Percentiles rank a stretch among this genome's conserved stretches.
phyloP scores from a whole-genome alignment of 1,140 invertebrate genomes.

The Drosophila santomea region DNA sequence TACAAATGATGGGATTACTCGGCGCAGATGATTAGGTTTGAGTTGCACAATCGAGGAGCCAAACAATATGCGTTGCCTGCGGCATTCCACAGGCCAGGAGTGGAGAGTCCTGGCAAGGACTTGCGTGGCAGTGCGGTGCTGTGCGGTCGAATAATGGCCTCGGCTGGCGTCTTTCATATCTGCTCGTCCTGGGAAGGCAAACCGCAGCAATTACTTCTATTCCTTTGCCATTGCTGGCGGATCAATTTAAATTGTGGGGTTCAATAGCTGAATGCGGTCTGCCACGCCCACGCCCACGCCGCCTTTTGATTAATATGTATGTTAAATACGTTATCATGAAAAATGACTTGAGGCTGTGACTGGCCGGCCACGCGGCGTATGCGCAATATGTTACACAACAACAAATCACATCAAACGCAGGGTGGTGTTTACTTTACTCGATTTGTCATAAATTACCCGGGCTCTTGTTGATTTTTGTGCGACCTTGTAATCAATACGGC shows the following conservation, averaged over 20 bases:
- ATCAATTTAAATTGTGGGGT: constrained; percentile 74
- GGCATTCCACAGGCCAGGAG: constrained; percentile 17
- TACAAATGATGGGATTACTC: constrained; percentile 71
- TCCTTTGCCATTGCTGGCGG: constrained; percentile 64
- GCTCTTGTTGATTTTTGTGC: constrained; percentile 64
- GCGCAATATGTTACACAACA: constrained; percentile 55
- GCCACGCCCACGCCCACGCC: constrained; percentile 1
- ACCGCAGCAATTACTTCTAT: constrained; percentile 76
- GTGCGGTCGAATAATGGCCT: constrained; percentile 66
- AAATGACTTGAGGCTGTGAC: constrained; percentile 55
- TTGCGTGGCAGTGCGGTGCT: constrained; percentile 26
- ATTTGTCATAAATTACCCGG: constrained; percentile 63
- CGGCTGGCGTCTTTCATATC: constrained; percentile 1
- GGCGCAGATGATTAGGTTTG: constrained; percentile 63
- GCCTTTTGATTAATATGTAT: constrained; percentile 74
- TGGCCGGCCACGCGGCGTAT: constrained; percentile 50
- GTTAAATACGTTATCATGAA: constrained; percentile 70
- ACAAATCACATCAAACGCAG: constrained; percentile 59
- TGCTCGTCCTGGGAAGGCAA: constrained; percentile 33
- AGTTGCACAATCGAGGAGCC: constrained; percentile 39
- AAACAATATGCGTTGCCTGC: constrained; percentile 36
- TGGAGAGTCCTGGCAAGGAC: constrained; percentile 31
- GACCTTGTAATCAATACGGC: constrained; percentile 1
- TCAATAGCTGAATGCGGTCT: constrained; percentile 59
- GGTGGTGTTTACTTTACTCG: constrained; percentile 11